These are phyloP conservation scores for Polyploca ridens DNA, from an alignment of 2,888 invertebrate genomes.

Conservation along the genomic window DNA sequence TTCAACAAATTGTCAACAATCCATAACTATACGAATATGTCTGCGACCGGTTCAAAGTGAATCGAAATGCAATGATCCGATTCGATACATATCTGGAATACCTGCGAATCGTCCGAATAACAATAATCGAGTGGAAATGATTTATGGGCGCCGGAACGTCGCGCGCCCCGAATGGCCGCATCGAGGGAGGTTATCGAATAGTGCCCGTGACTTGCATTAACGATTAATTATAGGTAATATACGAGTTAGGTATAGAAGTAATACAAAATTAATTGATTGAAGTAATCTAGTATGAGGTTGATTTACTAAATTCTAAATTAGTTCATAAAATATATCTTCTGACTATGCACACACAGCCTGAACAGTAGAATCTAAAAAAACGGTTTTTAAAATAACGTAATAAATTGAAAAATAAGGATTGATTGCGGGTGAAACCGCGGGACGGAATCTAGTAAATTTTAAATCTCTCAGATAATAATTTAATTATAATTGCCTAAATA, in stretches of 20 bases:
- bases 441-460: too few species aligned
- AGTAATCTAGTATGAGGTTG: too few species aligned
- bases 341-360: too few species aligned
- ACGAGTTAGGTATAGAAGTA: neutral
- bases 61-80: constrained; percentile 20
- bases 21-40: constrained; percentile 4
- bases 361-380: too few species aligned
- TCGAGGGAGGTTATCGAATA: neutral
- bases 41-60: neutral
- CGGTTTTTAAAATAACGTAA: too few species aligned
- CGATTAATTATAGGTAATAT: neutral
- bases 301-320: too few species aligned
- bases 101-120: constrained; percentile 29
- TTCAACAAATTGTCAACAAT: neutral
- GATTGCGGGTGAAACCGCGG: too few species aligned
- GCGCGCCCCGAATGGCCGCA: constrained; percentile 36
- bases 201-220: constrained; percentile 9
- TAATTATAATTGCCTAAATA: neutral
- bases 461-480: neutral
- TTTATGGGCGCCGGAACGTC: constrained; percentile 35
- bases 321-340: too few species aligned
- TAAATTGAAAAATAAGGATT: too few species aligned
- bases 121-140: constrained; percentile 44
- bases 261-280: neutral
- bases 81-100: constrained; percentile 31